These are phyloP conservation scores for Hirundo rustica DNA, from an alignment of 2,797 vertebrate species.

Conservation along the genomic window DNA sequence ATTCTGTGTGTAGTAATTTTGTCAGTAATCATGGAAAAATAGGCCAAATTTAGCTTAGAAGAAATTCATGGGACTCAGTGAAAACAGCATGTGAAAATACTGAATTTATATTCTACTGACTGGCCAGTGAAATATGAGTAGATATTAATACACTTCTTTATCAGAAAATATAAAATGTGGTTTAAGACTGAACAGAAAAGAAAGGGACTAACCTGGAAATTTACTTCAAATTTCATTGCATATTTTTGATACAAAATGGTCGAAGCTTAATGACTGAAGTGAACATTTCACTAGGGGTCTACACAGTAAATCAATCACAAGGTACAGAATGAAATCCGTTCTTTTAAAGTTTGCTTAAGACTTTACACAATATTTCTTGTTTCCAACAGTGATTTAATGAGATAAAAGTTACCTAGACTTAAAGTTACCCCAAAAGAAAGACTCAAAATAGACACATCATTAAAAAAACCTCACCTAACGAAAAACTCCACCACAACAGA, in stretches of 20 bases:
- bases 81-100: neutral
- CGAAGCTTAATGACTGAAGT: neutral
- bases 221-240: slow-evolving; percentile 3
- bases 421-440: neutral
- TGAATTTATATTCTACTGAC: slow-evolving; percentile 14
- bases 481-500: neutral
- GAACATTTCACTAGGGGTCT: neutral
- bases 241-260: neutral
- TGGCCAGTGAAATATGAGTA: neutral
- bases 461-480: neutral
- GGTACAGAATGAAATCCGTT: neutral
- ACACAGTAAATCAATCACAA: slow-evolving; percentile 3
- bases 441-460: neutral
- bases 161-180: neutral
- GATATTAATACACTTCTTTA: neutral
- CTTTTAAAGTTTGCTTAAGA: neutral
- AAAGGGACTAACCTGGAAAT: neutral
- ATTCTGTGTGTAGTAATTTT: neutral
- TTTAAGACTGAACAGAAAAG: neutral
- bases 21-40: neutral
- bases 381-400: neutral
- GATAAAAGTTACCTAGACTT: neutral
- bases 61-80: neutral
- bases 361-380: neutral
- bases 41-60: neutral